Evolutionary conservation across 2,113 vertebrate genomes (phyloP), one percentile per base, ranked within the genome.

Genomic region (Myiopsitta monachus): DNA sequence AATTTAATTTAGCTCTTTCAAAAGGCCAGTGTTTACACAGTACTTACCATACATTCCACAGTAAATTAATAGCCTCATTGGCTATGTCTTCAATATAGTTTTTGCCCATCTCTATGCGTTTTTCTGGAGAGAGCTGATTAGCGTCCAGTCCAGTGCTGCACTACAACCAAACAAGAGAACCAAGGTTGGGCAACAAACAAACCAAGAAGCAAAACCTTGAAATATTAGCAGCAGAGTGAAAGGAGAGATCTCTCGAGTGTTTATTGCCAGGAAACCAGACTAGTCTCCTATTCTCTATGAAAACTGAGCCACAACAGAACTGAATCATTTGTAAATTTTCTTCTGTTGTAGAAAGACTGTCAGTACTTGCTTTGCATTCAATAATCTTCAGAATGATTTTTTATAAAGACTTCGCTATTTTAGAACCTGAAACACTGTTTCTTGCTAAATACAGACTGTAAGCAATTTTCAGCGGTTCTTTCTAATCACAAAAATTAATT

Each of bases 31-130:
- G 18, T 67, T 92, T 57, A 67, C 31, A 44, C 12, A 59, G 59
- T 31, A 31, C 98, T 98, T 95, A 99, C 99, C 99, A 99, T 5
- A 99, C 97, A 95, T 99, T 99, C 99, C 99, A 99, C 62, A 99
- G 98, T 18, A 99, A 96, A 67, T 99, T 99, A 85, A 99, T 96
- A 17, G 99, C 99, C 92, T 99, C 99, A 10, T 99, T 99, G 84
- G 98, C 99, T 59, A 99, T 98, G 61, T 98, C 98, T 96, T 99
- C 99, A 44, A 98, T 23, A 7, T 95, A 96, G 82, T 98, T 98
- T 97, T 98, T 98, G 90, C 95, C 96, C 22, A 90, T 79, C 39
- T 98, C 98, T 91, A 95, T 97, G 59, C 83, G 90, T 39, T 97
- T 97, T 81, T 96, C 96, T 61, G 95, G 64, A 55, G 97, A 97